phyloP scores from a whole-genome alignment of 2,113 vertebrate genomes.

The Lasiurus borealis region DNA sequence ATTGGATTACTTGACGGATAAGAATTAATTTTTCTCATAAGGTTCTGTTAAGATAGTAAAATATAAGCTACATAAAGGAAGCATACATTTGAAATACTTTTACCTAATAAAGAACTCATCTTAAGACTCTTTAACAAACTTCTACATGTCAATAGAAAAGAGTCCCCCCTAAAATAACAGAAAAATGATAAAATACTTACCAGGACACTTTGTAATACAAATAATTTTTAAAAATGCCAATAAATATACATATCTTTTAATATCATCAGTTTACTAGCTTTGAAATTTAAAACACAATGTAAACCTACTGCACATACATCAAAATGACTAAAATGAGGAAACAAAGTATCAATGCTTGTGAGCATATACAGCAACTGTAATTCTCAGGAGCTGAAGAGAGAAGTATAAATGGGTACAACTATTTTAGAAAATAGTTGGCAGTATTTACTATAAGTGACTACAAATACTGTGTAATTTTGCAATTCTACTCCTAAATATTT shows the following conservation, averaged over 20 bases:
- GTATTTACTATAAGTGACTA: background rate
- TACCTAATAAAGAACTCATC: background rate
- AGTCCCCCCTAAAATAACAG: accelerated
- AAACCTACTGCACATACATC: background rate
- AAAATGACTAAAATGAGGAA: background rate
- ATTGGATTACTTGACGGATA: background rate
- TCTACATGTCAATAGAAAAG: background rate
- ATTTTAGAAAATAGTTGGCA: background rate
- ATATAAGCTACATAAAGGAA: background rate
- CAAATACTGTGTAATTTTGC: background rate
- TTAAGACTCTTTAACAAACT: background rate
- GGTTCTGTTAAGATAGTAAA: background rate
- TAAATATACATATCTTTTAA: background rate
- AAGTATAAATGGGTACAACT: background rate
- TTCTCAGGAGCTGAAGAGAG: background rate
- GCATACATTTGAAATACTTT: background rate
- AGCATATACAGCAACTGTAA: background rate
- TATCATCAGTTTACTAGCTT: background rate
- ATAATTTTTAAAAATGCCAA: background rate
- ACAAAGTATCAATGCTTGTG: background rate
- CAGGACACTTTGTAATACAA: background rate
- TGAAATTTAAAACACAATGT: background rate
- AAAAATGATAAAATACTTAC: background rate
- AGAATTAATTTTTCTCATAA: background rate
- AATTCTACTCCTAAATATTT: background rate